Conservation (phyloP, 1,140 invertebrate genomes). For the Orius insidiosus region DNA sequence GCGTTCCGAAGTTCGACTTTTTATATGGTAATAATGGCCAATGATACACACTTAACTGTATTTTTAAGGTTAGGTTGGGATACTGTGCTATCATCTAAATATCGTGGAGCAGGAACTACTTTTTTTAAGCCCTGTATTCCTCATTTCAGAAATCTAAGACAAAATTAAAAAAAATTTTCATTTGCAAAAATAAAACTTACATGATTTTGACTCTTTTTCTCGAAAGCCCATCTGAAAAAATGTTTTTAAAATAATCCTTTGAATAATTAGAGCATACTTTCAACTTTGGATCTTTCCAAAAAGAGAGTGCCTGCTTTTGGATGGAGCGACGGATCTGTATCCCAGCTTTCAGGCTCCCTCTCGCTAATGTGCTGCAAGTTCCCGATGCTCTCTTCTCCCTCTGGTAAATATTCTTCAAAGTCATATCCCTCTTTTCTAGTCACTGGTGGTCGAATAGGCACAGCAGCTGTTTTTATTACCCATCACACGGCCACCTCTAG, state of each 20-base stretch:
- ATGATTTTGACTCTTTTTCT: conserved; percentile 81
- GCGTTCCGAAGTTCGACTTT: conserved; percentile 80
- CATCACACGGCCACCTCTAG: conserved; percentile 29
- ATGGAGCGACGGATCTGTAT: conserved; percentile 89
- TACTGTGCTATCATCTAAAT: conserved; percentile 96
- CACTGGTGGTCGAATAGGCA: conserved; percentile 45
- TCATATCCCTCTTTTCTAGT: conserved; percentile 29
- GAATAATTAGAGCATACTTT: conserved; percentile 41
- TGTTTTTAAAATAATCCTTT: conserved; percentile 1
- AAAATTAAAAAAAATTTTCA: conserved; percentile 20
- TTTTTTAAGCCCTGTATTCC: conserved; percentile 67
- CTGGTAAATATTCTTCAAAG: conserved; percentile 46
- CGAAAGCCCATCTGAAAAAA: conserved; percentile 59
- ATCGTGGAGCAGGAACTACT: conserved; percentile 97
- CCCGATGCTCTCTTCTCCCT: conserved; percentile 60
- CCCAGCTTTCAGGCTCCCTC: conserved; percentile 85
- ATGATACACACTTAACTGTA: conserved; percentile 95
- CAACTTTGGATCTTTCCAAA: conserved; percentile 83
- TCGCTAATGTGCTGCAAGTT: conserved; percentile 97
- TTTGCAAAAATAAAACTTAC: conserved; percentile 24
- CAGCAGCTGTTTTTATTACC: conserved; percentile 63
- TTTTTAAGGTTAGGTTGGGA: conserved; percentile 98
- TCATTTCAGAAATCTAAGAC: conserved; percentile 36
- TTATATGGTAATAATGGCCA: conserved; percentile 99
- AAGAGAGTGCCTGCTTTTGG: conserved; percentile 90